Evolutionary conservation across 2,797 vertebrate genomes (phyloP).

Genomic region (Epinephelus malabaricus): DNA sequence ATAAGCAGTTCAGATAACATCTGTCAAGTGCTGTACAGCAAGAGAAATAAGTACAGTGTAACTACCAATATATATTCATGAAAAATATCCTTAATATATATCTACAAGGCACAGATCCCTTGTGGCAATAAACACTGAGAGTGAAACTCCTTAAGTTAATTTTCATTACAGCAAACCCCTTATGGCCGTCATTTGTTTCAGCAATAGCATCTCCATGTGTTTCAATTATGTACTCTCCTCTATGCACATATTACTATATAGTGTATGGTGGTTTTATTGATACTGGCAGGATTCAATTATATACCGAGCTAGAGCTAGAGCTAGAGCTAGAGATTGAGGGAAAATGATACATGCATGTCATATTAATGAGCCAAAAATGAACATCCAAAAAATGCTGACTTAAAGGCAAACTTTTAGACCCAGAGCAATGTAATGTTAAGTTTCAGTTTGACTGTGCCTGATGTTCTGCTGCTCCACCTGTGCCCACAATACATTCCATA

Average conservation of each 20-base stretch:
- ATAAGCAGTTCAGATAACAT: slow-evolving; percentile 16
- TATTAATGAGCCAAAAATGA: too few relatives aligned
- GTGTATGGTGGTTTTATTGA: not conserved
- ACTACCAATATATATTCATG: not conserved
- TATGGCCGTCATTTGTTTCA: not conserved
- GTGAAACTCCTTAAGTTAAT: not conserved
- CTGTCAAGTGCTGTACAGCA: slow-evolving; percentile 14
- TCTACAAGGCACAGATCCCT: not conserved
- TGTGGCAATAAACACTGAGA: not conserved
- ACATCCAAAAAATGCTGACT: too few relatives aligned
- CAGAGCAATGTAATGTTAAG: too few relatives aligned
- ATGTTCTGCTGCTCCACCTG: too few relatives aligned
- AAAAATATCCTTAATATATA: not conserved
- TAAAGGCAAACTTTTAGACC: too few relatives aligned
- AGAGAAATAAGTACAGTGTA: not conserved
- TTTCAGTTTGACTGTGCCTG: too few relatives aligned
- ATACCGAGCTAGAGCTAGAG: too few relatives aligned
- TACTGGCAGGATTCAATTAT: not conserved
- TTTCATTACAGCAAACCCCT: not conserved
- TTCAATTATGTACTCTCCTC: not conserved
- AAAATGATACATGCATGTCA: not conserved
- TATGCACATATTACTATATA: not conserved
- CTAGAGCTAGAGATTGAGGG: too few relatives aligned
- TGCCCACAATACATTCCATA: too few relatives aligned
- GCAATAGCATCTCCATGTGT: not conserved